Base-by-base conservation (phyloP, 2,113 vertebrate species). In the Myotis davidii region DNA sequence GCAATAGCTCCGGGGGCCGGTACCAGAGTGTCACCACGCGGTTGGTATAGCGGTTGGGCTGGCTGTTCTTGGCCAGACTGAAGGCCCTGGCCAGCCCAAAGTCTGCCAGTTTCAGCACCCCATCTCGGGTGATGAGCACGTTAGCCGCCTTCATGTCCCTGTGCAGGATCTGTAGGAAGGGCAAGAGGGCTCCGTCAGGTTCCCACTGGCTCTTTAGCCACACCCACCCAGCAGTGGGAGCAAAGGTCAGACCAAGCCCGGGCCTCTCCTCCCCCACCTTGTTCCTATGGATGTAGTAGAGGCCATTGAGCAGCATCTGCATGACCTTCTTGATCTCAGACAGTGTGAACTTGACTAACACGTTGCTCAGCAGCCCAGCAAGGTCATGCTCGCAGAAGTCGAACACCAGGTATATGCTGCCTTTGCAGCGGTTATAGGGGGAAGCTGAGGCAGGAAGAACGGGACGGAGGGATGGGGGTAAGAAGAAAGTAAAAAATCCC, bases 331-430 rank as follows among this genome's bases (percentile, higher is more conserved):
- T 99, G 98, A 99, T 99, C 98, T 99, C 99, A 0, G 99, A 99
- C 83, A 99, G 98, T 0, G 99, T 99, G 98, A 99, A 99, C 98
- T 99, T 99, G 27, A 99, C 99, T 0, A 99, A 99, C 37, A 99
- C 99, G 0, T 99, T 99, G 98, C 99, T 99, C 73, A 99, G 98
- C 65, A 99, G 98, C 2, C 99, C 99, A 0, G 99, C 99, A 90
- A 99, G 98, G 97, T 99, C 99, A 0, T 99, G 99, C 97, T 99
- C 99, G 1, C 99, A 99, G 98, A 99, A 99, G 97, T 99, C 99
- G 95, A 99, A 99, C 97, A 99, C 99, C 65, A 99, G 98, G 97
- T 99, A 99, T 98, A 99, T 99, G 87, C 99, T 99, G 97, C 99
- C 99, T 97, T 99, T 99, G 98, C 99, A 99, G 65, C 99, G 98